Conservation (phyloP, 2,888 invertebrate genomes). For the Melieria picta region DNA sequence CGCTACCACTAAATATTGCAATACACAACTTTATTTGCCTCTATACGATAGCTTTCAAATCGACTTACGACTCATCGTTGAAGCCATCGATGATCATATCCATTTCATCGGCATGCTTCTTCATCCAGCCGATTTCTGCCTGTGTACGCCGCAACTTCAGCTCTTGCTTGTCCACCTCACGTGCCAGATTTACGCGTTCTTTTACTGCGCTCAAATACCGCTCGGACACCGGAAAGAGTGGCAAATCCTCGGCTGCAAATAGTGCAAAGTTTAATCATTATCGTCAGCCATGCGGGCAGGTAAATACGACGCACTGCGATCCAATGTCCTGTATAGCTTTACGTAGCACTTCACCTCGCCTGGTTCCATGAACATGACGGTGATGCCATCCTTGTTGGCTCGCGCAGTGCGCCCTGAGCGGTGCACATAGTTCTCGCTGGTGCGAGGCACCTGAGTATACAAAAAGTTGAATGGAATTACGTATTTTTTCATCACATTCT, state of each 20-base stretch:
- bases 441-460: conserved; percentile 77
- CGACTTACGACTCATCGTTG: conserved; percentile 62
- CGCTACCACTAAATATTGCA: conserved; percentile 50
- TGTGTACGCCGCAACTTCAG: conserved; percentile 72
- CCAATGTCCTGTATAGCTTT: conserved; percentile 84
- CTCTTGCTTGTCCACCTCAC: conserved; percentile 82
- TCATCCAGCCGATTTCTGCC: conserved; percentile 84
- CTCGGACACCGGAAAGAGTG: conserved; percentile 81
- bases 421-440: conserved; percentile 96
- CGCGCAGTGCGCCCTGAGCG: conserved; percentile 96
- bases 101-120: conserved; percentile 87
- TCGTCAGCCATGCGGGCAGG: no score
- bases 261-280: background rate
- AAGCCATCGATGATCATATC: conserved; percentile 90
- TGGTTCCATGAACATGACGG: conserved; percentile 91
- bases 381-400: conserved; percentile 87
- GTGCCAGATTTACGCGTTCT: conserved; percentile 79
- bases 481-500: background rate
- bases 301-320: conserved; percentile 74
- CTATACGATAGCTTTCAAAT: background rate
- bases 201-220: conserved; percentile 72
- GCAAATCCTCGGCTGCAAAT: conserved; percentile 79
- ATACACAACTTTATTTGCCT: background rate
- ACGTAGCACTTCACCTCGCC: conserved; percentile 82
- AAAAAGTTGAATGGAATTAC: background rate